A percentile compares a stretch with the other conserved stretches of the same genome.
phyloP scores from a whole-genome alignment of 2,888 invertebrate genomes.

The Melanchra persicariae region DNA sequence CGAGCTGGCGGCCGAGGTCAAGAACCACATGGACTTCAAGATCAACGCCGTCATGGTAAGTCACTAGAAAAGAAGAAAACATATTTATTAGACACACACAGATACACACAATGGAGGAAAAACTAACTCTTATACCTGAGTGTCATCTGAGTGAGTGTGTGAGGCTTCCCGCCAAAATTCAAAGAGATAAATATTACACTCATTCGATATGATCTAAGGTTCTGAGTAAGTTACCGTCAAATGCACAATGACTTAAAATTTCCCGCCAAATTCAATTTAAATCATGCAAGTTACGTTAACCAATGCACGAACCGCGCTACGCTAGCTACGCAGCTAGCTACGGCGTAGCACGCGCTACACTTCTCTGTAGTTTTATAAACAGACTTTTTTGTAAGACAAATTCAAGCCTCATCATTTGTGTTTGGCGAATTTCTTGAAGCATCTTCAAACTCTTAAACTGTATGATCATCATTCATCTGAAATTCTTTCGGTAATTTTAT shows the following conservation, averaged over 20 bases:
- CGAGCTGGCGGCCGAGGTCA: constrained; percentile 97
- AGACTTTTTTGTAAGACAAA: not conserved
- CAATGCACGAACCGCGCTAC: constrained; percentile 6
- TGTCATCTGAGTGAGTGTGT: too few relatives aligned
- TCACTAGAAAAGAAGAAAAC: not conserved
- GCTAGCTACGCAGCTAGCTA: constrained; percentile 4
- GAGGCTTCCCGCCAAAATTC: too few relatives aligned
- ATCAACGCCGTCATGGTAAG: constrained; percentile 97
- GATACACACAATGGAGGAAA: too few relatives aligned
- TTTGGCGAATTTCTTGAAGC: not conserved
- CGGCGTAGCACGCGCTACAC: constrained; percentile 16
- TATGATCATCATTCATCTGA: not conserved
- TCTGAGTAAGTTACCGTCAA: not conserved
- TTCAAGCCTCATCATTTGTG: not conserved
- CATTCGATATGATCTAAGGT: constrained; percentile 56
- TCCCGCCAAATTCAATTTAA: not conserved
- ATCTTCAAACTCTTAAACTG: not conserved
- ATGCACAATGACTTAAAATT: not conserved
- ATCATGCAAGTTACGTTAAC: too few relatives aligned
- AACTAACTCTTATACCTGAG: too few relatives aligned
- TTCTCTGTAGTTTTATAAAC: not conserved
- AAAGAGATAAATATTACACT: too few relatives aligned
- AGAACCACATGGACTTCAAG: constrained; percentile 98
- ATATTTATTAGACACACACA: too few relatives aligned
- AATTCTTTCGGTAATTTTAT: not conserved